Conservation (phyloP, 1,140 invertebrate species). For the Caerostris darwini region DNA sequence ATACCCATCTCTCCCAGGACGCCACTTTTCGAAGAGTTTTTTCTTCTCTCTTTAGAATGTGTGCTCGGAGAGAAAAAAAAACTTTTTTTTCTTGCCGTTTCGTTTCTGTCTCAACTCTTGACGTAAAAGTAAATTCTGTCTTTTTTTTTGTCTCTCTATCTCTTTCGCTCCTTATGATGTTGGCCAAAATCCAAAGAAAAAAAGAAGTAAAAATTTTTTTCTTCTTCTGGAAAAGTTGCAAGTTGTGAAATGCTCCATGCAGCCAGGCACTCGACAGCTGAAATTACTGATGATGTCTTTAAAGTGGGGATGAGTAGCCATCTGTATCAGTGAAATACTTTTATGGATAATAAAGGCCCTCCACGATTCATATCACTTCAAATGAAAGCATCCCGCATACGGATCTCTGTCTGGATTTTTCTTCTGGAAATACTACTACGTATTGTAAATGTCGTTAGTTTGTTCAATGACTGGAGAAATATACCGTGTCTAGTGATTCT, state of each 20-base stretch:
- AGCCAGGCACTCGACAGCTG: background rate
- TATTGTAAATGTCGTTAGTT: too few species aligned
- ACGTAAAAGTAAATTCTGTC: background rate
- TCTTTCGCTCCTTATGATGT: background rate
- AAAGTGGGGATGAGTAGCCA: background rate
- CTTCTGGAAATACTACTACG: too few species aligned
- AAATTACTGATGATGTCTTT: background rate
- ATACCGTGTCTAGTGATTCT: too few species aligned
- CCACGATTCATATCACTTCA: background rate
- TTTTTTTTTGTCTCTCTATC: background rate
- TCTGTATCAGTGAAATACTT: background rate
- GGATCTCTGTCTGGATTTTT: too few species aligned
- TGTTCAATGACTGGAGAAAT: too few species aligned
- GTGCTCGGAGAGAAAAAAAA: background rate
- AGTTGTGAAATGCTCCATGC: background rate
- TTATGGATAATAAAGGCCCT: background rate
- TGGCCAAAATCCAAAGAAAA: background rate
- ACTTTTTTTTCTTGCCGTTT: background rate
- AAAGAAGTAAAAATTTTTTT: too few species aligned
- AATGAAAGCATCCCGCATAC: too few species aligned
- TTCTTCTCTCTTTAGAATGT: background rate
- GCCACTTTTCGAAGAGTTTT: slow-evolving; percentile 8
- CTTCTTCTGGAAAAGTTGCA: background rate
- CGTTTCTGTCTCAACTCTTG: background rate
- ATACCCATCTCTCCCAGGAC: background rate